Percentiles rank a stretch among this genome's conserved stretches.
These are phyloP conservation scores for Macropus fuliginosus DNA, from an alignment of 2,797 vertebrate genomes.

Conservation along the genomic window DNA sequence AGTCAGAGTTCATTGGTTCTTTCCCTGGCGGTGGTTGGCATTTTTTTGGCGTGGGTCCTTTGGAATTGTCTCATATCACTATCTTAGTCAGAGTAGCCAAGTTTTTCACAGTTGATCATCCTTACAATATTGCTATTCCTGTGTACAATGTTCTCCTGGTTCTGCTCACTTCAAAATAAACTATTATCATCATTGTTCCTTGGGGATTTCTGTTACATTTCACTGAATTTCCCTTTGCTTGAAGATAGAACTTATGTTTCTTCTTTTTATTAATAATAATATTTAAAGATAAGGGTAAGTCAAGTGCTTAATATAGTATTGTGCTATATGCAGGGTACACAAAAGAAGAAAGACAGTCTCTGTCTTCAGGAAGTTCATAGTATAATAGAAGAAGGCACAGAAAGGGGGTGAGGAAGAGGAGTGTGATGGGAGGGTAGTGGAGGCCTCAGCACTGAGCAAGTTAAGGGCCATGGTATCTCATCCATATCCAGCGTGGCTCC, in stretches of 20 bases:
- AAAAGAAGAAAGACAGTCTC: neutral
- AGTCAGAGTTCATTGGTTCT: neutral
- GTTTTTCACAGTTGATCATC: neutral
- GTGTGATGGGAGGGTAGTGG: neutral
- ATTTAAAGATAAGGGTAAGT: neutral
- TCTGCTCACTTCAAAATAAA: neutral
- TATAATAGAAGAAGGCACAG: neutral
- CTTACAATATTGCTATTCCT: neutral
- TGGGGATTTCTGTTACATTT: neutral
- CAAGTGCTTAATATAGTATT: neutral
- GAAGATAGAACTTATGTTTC: neutral
- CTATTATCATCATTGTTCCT: neutral
- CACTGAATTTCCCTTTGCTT: neutral
- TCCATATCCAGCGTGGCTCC: neutral
- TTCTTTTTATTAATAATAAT: neutral
- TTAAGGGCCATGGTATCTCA: neutral
- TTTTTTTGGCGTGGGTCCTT: neutral
- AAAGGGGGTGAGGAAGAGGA: neutral
- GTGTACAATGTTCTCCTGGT: neutral
- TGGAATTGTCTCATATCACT: neutral
- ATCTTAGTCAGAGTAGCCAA: neutral
- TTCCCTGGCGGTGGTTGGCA: neutral
- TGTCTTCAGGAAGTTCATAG: neutral
- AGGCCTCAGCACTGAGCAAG: neutral
- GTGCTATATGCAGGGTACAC: slow-evolving; percentile 44